Conservation (phyloP, 2,888 invertebrate genomes). For the Sicus ferrugineus region DNA sequence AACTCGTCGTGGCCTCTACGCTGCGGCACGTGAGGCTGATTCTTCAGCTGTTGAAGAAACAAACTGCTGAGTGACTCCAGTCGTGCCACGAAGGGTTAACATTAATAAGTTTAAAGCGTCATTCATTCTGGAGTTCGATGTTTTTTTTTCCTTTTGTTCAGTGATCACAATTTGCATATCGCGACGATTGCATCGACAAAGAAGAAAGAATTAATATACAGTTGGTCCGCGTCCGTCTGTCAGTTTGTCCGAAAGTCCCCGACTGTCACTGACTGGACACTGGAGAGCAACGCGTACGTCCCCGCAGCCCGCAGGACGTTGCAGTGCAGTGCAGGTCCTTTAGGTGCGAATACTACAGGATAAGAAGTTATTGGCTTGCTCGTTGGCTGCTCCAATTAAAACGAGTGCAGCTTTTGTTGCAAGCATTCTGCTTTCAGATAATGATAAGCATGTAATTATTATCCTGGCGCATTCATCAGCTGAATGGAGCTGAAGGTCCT, state of each 20-base stretch:
- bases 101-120: conserved; percentile 20
- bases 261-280: conserved; percentile 1
- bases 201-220: not conserved
- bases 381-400: conserved; percentile 22
- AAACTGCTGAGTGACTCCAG: not conserved
- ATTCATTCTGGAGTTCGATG: conserved; percentile 21
- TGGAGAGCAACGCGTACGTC: not conserved
- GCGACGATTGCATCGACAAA: not conserved
- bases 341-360: conserved; percentile 8
- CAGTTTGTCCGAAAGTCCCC: not conserved
- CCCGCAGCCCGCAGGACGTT: too few relatives aligned
- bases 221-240: too few relatives aligned
- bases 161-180: conserved; percentile 25
- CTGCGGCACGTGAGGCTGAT: not conserved
- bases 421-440: conserved; percentile 13
- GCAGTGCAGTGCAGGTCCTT: not conserved
- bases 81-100: not conserved
- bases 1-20: not conserved
- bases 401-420: conserved; percentile 31
- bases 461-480: conserved; percentile 26
- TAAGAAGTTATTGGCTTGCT: not conserved
- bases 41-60: not conserved
- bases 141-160: conserved; percentile 13
- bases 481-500: conserved; percentile 9
- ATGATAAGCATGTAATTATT: conserved; percentile 31